phyloP scores from a whole-genome alignment of 2,888 invertebrate genomes.

The Vesta saturnalis region DNA sequence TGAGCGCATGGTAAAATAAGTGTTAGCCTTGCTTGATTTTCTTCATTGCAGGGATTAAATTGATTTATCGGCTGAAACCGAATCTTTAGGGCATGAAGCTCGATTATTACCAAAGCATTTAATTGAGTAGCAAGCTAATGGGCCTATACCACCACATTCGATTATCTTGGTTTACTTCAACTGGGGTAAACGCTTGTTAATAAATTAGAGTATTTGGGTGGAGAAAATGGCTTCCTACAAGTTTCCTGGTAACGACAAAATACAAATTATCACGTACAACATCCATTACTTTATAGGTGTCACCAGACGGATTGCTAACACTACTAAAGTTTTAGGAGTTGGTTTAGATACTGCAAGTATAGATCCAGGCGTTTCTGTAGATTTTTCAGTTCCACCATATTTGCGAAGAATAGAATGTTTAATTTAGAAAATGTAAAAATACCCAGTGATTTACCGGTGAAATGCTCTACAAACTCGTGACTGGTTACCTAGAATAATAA shows the following conservation, averaged over 20 bases:
- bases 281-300: constrained; percentile 65
- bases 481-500: too few relatives aligned
- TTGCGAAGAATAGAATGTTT: neutral
- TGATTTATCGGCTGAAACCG: too few relatives aligned
- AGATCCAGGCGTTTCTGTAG: neutral
- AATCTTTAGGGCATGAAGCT: too few relatives aligned
- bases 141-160: neutral
- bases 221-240: neutral
- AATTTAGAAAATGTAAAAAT: constrained; percentile 8
- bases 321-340: constrained; percentile 64
- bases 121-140: neutral
- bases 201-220: neutral
- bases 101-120: neutral
- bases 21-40: too few relatives aligned
- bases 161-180: constrained; percentile 4
- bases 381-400: neutral
- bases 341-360: neutral
- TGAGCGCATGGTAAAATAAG: too few relatives aligned
- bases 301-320: constrained; percentile 68
- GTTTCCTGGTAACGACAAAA: neutral
- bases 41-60: neutral
- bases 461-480: neutral
- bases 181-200: neutral
- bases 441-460: neutral
- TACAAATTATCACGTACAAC: too few relatives aligned